Conservation (phyloP, 2,888 invertebrate genomes). For the Eupithecia pulchellata region DNA sequence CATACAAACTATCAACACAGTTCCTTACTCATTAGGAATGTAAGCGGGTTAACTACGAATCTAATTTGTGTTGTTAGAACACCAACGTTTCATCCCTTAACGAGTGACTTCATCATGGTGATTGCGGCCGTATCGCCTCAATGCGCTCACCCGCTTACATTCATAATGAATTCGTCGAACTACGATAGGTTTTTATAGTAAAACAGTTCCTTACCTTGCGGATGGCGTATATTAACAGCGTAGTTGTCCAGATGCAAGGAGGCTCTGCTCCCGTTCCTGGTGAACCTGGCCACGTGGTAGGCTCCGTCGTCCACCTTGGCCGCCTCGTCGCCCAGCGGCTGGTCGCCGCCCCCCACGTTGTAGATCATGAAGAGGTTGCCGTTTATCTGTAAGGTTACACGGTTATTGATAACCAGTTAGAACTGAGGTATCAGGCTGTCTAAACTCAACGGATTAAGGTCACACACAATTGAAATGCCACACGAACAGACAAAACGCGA, state of each 20-base stretch:
- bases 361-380: constrained; percentile 97
- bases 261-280: constrained; percentile 94
- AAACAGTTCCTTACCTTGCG: constrained; percentile 89
- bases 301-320: constrained; percentile 96
- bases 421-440: background rate
- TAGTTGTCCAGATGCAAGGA: constrained; percentile 96
- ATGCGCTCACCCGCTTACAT: no score
- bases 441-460: background rate
- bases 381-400: constrained; percentile 87
- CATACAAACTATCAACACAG: background rate
- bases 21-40: no score
- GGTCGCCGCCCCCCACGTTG: constrained; percentile 96
- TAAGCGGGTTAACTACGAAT: no score
- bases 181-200: no score
- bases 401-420: background rate
- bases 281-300: constrained; percentile 97
- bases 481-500: no score
- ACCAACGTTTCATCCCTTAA: no score
- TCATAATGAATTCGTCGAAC: no score
- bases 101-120: no score
- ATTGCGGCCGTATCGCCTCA: no score
- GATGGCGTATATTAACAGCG: constrained; percentile 93
- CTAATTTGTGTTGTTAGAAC: no score
- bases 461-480: no score
- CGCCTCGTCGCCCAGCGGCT: constrained; percentile 95